Evolutionary conservation across 2,888 invertebrate genomes (phyloP), one percentile per base, ranked within the genome.

Genomic region (Xylocampa areola): DNA sequence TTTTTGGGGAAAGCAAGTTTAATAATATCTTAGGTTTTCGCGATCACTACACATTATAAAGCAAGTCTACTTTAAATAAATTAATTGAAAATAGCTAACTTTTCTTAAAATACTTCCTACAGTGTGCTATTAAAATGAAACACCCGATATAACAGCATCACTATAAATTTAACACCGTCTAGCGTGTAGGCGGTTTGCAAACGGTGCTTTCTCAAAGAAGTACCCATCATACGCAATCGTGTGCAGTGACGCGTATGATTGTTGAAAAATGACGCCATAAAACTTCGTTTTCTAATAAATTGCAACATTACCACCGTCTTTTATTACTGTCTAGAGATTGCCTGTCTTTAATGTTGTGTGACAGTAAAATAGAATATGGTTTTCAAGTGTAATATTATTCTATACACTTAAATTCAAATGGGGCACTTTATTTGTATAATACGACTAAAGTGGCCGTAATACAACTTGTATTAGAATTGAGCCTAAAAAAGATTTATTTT

Each of bases 161-260:
- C 50, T 30, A 74, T 74, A 68, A 71, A 70, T 64, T 64, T 45
- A 51, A 29, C 44, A 61, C 21, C 37, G n/a, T 23, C 35, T 43
- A 25, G 17, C 51, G 14, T 45, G 25, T 49, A 55, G 43, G 53
- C 45, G 39, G 27, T 51, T 41, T 60, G 41, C 37, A 57, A 29
- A 29, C 35, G 36, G 45, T 52, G 49, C 51, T 52, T 55, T 68
- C 65, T 61, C 36, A 52, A 68, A 61, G 59, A 60, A 67, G 47
- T 65, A 71, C 76, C 77, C 77, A 78, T 77, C 79, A 77, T 76
- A 85, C 83, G 81, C 86, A 84, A 85, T 84, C 82, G 80, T 72
- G 83, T 84, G 85, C 84, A 86, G 76, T 80, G 84, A 79, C 70
- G 81, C 85, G 84, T 73, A 81, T 78, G 81, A 88, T 88, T 87